A percentile compares a stretch with the other conserved stretches of the same genome.
phyloP scores from a whole-genome alignment of 1,140 invertebrate genomes.

The Pemphigus obesinymphae region DNA sequence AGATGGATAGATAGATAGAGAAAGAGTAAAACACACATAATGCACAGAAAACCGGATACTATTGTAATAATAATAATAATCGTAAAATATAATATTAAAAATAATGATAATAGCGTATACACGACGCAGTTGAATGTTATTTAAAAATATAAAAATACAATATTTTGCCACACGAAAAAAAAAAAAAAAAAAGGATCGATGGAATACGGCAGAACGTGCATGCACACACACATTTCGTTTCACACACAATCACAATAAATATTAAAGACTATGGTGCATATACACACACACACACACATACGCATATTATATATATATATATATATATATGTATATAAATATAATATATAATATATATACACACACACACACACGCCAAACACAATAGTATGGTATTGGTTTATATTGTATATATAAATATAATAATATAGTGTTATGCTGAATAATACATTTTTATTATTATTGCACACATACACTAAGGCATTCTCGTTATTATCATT shows the following conservation, averaged over 20 bases:
- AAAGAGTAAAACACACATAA: not conserved
- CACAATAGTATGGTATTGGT: slow-evolving; percentile 39
- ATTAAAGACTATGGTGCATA: slow-evolving; percentile 16
- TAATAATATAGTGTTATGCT: slow-evolving; percentile 40
- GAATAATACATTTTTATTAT: slow-evolving; percentile 42
- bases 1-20: not conserved
- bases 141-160: slow-evolving; percentile 36
- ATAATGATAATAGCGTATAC: slow-evolving; percentile 30
- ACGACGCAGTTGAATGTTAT: slow-evolving; percentile 23
- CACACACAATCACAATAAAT: slow-evolving; percentile 33
- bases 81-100: slow-evolving; percentile 41
- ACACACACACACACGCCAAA: not conserved
- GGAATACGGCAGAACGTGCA: slow-evolving; percentile 31
- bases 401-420: slow-evolving; percentile 41
- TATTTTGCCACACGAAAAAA: slow-evolving; percentile 14
- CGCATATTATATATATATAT: not conserved
- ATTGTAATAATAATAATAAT: slow-evolving; percentile 36
- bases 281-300: not conserved
- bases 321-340: not conserved
- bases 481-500: slow-evolving; percentile 41
- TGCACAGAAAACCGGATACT: not conserved
- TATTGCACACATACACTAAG: slow-evolving; percentile 39
- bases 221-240: slow-evolving; percentile 38
- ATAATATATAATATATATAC: not conserved
- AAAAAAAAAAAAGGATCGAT: slow-evolving; percentile 33